Evolutionary conservation across 2,797 vertebrate genomes (phyloP).

Genomic region (Corythornis leucogaster): DNA sequence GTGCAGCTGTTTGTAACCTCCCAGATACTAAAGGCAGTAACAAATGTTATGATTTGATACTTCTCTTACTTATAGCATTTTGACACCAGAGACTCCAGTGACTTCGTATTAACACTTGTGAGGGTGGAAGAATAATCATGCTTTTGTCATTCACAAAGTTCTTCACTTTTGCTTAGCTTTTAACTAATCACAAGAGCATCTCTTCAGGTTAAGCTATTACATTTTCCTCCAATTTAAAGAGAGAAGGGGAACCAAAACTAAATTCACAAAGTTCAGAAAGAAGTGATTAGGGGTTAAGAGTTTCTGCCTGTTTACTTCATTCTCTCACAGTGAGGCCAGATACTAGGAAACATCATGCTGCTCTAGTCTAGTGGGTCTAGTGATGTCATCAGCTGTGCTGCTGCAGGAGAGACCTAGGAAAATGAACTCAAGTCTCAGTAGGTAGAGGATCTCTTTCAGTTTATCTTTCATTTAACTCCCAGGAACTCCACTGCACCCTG

Average conservation of each 20-base stretch:
- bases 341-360: not conserved
- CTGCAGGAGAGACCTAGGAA: not conserved
- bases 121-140: not conserved
- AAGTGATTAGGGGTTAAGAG: not conserved
- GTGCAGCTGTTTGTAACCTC: not conserved
- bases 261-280: not conserved
- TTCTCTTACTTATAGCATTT: not conserved
- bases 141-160: not conserved
- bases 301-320: not conserved
- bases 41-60: not conserved
- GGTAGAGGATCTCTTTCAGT: not conserved
- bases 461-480: not conserved
- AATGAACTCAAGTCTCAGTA: not conserved
- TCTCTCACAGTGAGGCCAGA: not conserved
- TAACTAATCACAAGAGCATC: not conserved
- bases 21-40: not conserved
- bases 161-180: not conserved
- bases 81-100: not conserved
- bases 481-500: not conserved
- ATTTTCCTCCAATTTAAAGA: not conserved
- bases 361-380: not conserved
- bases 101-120: not conserved
- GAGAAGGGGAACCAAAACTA: not conserved
- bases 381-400: not conserved
- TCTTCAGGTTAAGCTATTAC: fast-evolving